Evolutionary conservation across 1,140 invertebrate genomes (phyloP).

Genomic region (Paraescarpia echinospica): DNA sequence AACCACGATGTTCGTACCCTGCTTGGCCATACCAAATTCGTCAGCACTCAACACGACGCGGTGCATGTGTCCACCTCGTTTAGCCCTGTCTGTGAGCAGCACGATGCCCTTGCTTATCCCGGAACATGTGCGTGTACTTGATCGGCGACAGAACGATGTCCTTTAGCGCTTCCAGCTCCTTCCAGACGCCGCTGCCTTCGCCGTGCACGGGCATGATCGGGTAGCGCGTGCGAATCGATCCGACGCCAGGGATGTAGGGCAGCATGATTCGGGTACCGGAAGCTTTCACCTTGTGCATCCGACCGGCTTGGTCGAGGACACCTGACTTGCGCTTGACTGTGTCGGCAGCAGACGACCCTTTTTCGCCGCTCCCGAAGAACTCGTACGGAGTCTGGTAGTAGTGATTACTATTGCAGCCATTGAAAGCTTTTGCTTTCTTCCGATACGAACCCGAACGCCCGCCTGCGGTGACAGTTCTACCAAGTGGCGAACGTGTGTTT

Average conservation of each 20-base stretch:
- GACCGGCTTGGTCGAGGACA: conserved; percentile 35
- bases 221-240: conserved; percentile 39
- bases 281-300: conserved; percentile 27
- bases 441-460: no score
- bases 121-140: conserved; percentile 6
- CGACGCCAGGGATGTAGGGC: conserved; percentile 39
- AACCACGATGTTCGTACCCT: no score
- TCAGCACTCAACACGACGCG: no score
- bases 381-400: no score
- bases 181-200: conserved; percentile 39
- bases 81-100: no score
- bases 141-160: conserved; percentile 38
- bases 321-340: conserved; percentile 21
- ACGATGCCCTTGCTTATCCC: neutral
- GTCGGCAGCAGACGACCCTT: neutral
- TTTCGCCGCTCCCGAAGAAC: no score
- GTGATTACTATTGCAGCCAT: no score
- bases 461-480: no score
- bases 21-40: no score
- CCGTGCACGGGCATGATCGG: conserved; percentile 42
- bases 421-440: no score
- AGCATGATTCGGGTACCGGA: conserved; percentile 37
- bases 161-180: conserved; percentile 44
- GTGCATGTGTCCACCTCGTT: no score
- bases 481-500: no score